phyloP scores from a whole-genome alignment of 2,888 invertebrate species.

The Brachyptera risi region DNA sequence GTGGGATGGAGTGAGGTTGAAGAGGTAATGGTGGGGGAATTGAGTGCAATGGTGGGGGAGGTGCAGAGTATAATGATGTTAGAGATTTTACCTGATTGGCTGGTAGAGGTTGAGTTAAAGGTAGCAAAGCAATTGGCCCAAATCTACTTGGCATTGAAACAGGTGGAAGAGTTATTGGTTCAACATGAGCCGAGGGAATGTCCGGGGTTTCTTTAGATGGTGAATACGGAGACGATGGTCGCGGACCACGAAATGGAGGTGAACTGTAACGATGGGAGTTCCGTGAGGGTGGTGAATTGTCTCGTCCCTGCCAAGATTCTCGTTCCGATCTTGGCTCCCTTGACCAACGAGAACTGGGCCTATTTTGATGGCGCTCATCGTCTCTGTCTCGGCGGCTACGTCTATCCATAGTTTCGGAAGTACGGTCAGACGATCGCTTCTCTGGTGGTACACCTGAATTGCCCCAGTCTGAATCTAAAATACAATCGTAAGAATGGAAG shows the following conservation, averaged over 20 bases:
- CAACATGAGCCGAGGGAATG: conserved; percentile 37
- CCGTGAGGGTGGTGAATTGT: neutral
- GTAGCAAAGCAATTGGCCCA: conserved; percentile 38
- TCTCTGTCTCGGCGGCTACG: conserved; percentile 1
- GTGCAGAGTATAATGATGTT: conserved; percentile 42
- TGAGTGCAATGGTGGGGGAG: conserved; percentile 42
- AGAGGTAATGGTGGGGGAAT: conserved; percentile 39
- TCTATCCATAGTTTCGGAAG: neutral
- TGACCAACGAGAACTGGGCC: conserved; percentile 29
- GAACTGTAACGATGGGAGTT: neutral
- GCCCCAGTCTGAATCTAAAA: too few species aligned
- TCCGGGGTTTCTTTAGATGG: conserved; percentile 31
- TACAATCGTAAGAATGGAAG: too few species aligned
- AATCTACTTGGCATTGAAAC: conserved; percentile 38
- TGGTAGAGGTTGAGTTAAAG: conserved; percentile 28
- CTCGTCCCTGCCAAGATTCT: neutral
- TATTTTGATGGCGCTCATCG: neutral
- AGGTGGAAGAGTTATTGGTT: conserved; percentile 40
- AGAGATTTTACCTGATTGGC: conserved; percentile 30
- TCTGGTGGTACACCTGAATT: too few species aligned
- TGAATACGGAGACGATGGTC: conserved; percentile 34
- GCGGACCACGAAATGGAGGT: neutral
- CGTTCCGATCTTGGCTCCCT: neutral
- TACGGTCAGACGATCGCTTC: neutral
- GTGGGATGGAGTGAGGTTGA: conserved; percentile 46